Base-by-base conservation (phyloP, 1,140 invertebrate genomes). In the Anagrus nilaparvatae region DNA sequence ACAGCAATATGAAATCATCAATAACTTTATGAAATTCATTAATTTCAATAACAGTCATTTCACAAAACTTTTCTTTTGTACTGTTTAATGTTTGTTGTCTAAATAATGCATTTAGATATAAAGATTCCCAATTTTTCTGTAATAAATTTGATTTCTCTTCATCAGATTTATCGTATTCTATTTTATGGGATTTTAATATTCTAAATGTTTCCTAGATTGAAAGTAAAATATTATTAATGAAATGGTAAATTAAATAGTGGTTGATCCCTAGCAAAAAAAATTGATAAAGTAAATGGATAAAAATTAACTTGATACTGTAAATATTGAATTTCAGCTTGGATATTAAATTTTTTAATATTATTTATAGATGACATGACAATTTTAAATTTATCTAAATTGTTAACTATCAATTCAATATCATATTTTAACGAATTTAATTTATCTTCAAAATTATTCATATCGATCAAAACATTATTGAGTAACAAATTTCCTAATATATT, bases 331-430 rank as follows among this genome's bases (percentile, higher is more conserved):
- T 86, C 86, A 4, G 82, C 75, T 40, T 80, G 77, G 19, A 89
- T 69, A 4, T 82, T 81, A 51, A 78, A 74, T 24, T 75, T 72
- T 51, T 82, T 80, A 28, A 91, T 77, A 24, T 77, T 74, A 5
- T 77, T 69, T 37, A 94, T 88, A 0, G 82, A 81, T 51, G 79
- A 76, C 75, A 93, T 81, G 1, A 93, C 81, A 52, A 76, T 69
- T 66, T 89, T 93, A 50, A 93, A 84, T 44, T 85, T 76, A 40
- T 87, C 81, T 9, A 92, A 61, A 13, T 79, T 78, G 47, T 76
- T 80, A 9, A 87, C 81, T 23, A 78, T 77, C 51, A 77, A 71
- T 48, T 83, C 77, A 13, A 86, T 67, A 43, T 80, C 75, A 5
- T 78, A 72, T 17, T 58, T 60, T 14, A 75, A 67, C 17, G 82